Percentiles rank a stretch among this genome's conserved stretches.
These are phyloP conservation scores for Bhutanitis thaidina DNA, from an alignment of 2,888 invertebrate species.

Conservation along the genomic window DNA sequence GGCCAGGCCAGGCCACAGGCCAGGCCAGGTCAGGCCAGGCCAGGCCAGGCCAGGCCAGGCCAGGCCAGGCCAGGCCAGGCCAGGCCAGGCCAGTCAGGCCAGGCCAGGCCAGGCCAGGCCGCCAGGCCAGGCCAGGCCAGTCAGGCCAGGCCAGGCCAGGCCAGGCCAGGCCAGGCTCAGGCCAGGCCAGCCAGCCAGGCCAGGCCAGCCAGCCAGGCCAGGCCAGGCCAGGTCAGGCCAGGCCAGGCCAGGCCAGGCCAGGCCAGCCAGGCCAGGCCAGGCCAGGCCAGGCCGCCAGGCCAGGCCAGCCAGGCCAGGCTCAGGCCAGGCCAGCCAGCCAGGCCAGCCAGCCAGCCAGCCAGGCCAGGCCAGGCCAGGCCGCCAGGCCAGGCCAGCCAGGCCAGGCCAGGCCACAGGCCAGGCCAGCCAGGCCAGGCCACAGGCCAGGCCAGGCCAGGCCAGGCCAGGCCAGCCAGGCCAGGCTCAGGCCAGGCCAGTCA, in stretches of 20 bases:
- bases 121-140: constrained; percentile 15
- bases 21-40: no score
- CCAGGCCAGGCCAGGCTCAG: constrained; percentile 25
- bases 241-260: constrained; percentile 23
- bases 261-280: constrained; percentile 25
- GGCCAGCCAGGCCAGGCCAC: constrained; percentile 20
- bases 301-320: constrained; percentile 6
- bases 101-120: constrained; percentile 25
- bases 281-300: constrained; percentile 21
- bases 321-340: constrained; percentile 19
- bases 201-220: no score
- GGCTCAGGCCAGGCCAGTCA: no score
- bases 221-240: constrained; percentile 22
- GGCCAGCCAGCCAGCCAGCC: no score
- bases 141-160: constrained; percentile 23
- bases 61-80: no score
- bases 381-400: no score
- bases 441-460: constrained; percentile 23
- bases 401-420: no score
- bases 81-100: constrained; percentile 1
- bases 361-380: neutral
- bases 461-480: constrained; percentile 12
- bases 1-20: no score
- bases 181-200: constrained; percentile 23
- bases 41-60: no score